These are phyloP conservation scores for Tetramorium alpestre DNA, from an alignment of 1,140 invertebrate species.

Conservation along the genomic window DNA sequence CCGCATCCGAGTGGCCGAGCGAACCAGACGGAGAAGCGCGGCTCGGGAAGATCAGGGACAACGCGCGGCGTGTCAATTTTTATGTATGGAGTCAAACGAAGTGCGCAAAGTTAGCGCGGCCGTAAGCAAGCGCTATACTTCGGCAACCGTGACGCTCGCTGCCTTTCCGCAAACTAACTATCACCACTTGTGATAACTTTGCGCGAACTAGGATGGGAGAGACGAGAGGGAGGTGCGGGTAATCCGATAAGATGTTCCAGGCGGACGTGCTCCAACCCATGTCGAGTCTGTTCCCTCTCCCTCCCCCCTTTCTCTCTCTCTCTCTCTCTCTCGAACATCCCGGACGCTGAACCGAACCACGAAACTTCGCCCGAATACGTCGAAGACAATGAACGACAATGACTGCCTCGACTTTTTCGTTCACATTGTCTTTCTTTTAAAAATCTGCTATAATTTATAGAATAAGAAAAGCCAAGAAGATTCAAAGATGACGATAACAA, in stretches of 20 bases:
- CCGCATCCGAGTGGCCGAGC: background rate
- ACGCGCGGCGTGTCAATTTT: conserved; percentile 31
- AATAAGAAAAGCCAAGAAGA: background rate
- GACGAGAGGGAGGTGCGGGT: conserved; percentile 63
- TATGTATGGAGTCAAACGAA: conserved; percentile 58
- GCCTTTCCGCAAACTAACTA: conserved; percentile 82
- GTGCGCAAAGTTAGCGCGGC: conserved; percentile 45
- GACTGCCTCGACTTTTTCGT: background rate
- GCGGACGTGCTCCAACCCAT: conserved; percentile 74
- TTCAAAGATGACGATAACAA: background rate
- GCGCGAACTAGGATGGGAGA: conserved; percentile 16
- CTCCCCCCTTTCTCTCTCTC: background rate
- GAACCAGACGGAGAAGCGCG: background rate
- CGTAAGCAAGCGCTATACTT: conserved; percentile 59
- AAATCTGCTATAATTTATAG: background rate
- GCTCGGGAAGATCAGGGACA: background rate
- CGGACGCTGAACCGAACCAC: background rate
- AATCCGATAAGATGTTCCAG: conserved; percentile 82
- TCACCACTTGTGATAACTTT: conserved; percentile 80
- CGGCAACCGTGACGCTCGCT: conserved; percentile 63
- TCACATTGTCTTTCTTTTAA: background rate
- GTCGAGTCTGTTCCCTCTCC: conserved; percentile 1
- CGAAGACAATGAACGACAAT: conserved; percentile 16
- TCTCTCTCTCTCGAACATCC: conserved; percentile 20
- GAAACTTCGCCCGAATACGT: conserved; percentile 21